Evolutionary conservation across 2,113 vertebrate genomes (phyloP).

Genomic region (Campylomormyrus tamandua): DNA sequence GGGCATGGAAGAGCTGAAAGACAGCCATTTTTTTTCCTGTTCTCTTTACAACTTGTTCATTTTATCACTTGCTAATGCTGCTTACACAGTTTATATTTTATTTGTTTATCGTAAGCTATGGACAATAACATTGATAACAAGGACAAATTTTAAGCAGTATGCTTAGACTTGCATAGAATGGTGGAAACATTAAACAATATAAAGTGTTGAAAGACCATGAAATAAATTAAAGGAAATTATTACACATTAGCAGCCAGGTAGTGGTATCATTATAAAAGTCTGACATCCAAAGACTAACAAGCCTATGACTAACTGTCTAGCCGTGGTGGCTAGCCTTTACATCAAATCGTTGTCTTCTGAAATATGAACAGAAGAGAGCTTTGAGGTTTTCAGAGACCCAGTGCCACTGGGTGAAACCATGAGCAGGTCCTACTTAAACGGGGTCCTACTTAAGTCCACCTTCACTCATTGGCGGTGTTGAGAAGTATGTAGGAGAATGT

Average conservation of each 20-base stretch:
- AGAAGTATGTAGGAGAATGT: background rate
- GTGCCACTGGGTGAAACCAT: background rate
- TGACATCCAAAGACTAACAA: slow-evolving; percentile 4
- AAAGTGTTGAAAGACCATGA: slow-evolving; percentile 34
- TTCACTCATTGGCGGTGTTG: background rate
- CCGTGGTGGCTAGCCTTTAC: background rate
- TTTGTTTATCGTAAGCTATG: slow-evolving; percentile 36
- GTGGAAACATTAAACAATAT: slow-evolving; percentile 30
- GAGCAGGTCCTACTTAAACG: background rate
- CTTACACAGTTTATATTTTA: slow-evolving; percentile 50
- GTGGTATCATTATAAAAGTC: background rate
- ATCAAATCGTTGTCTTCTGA: background rate
- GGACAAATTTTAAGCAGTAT: background rate
- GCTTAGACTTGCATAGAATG: background rate
- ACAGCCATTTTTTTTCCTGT: slow-evolving; percentile 24
- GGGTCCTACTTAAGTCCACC: background rate
- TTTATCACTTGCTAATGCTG: slow-evolving; percentile 51
- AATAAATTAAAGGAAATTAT: slow-evolving; percentile 10
- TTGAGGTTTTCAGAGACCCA: background rate
- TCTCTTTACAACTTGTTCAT: slow-evolving; percentile 37
- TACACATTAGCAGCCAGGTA: background rate
- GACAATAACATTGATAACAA: slow-evolving; percentile 28
- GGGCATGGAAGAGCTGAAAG: slow-evolving; percentile 29
- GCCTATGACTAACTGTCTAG: background rate
- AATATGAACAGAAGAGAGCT: background rate